phyloP scores from a whole-genome alignment of 2,797 vertebrate species.

The Rhinogobio ventralis region DNA sequence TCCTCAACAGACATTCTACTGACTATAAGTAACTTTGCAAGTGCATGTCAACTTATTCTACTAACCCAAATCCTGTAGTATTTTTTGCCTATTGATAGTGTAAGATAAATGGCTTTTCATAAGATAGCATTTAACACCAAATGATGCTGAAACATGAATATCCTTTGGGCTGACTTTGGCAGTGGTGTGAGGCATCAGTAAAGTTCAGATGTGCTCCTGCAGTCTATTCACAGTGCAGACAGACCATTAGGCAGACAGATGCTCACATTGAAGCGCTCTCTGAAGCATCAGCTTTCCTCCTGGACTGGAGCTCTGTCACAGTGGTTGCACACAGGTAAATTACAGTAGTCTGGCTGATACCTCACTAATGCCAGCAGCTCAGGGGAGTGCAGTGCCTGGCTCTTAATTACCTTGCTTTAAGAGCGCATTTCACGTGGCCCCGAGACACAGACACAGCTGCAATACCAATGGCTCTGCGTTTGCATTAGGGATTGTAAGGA shows the following conservation, averaged over 20 bases:
- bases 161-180: neutral
- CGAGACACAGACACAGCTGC: constrained; percentile 6
- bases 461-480: neutral
- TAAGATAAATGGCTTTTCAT: too few species aligned
- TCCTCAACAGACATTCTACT: neutral
- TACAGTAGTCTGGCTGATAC: constrained; percentile 44
- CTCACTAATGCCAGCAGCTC: constrained; percentile 44
- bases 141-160: neutral
- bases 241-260: constrained; percentile 24
- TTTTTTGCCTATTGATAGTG: too few species aligned
- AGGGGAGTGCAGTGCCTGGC: neutral
- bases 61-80: too few species aligned
- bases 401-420: constrained; percentile 59
- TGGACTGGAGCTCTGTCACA: constrained; percentile 42
- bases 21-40: neutral
- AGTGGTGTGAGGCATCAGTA: neutral
- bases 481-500: neutral
- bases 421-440: constrained; percentile 34
- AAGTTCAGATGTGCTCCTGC: neutral
- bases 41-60: too few species aligned
- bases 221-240: constrained; percentile 6
- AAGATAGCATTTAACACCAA: neutral
- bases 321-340: constrained; percentile 56
- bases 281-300: constrained; percentile 6
- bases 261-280: too few species aligned